These are phyloP conservation scores for Magallana gigas DNA, from an alignment of 1,140 invertebrate genomes.

Conservation along the genomic window DNA sequence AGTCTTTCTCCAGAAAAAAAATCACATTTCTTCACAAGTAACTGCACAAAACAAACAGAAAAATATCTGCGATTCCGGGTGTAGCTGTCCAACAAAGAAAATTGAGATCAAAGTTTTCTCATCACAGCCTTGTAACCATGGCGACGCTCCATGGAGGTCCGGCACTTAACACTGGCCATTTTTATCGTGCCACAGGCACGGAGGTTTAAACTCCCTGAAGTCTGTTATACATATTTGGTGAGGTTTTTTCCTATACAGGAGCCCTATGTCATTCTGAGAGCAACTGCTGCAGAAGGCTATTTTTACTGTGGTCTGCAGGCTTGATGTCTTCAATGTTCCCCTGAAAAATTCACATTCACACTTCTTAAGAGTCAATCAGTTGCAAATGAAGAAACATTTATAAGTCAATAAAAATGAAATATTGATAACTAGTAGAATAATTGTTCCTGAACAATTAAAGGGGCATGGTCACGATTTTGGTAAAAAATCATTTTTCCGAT, in stretches of 20 bases:
- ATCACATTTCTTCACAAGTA: not conserved
- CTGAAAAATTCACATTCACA: conserved; percentile 48
- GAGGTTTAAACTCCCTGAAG: conserved; percentile 17
- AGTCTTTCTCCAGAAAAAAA: conserved; percentile 27
- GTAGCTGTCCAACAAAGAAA: conserved; percentile 27
- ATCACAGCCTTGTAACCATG: conserved; percentile 28
- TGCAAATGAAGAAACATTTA: too few relatives aligned
- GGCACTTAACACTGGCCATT: conserved; percentile 17
- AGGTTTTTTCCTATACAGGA: not conserved
- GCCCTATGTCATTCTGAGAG: conserved; percentile 64
- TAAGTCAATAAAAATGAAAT: too few relatives aligned
- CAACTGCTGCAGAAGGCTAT: conserved; percentile 67
- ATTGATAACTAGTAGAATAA: too few relatives aligned
- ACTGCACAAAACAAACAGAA: not conserved
- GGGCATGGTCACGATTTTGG: too few relatives aligned
- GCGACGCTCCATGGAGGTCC: not conserved
- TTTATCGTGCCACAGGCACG: conserved; percentile 12
- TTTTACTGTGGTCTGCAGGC: conserved; percentile 65
- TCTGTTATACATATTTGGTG: conserved; percentile 20
- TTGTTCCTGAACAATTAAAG: too few relatives aligned
- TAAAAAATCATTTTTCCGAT: too few relatives aligned
- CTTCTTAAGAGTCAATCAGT: too few relatives aligned
- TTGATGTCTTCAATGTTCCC: conserved; percentile 62
- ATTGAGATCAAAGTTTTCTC: conserved; percentile 30
- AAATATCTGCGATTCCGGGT: conserved; percentile 12